Conservation (phyloP, 2,797 vertebrate genomes). For the Cetoscarus ocellatus region DNA sequence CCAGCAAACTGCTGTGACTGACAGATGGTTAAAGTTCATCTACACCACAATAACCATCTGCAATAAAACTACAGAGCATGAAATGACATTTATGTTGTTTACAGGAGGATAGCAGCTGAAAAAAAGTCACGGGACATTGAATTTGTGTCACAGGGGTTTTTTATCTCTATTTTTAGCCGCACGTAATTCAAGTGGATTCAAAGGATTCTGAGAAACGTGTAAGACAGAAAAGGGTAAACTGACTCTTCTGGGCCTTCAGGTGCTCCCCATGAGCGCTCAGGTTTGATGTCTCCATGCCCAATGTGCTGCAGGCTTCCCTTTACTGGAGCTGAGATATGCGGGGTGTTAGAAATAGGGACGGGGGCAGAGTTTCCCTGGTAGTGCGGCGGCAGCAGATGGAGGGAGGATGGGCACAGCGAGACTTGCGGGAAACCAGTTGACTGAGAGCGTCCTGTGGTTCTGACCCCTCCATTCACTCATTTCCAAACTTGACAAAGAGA, state of each 20-base stretch:
- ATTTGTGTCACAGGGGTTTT: not conserved
- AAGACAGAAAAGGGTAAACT: constrained; percentile 46
- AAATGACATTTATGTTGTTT: not conserved
- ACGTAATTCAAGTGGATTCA: not conserved
- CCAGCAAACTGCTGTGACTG: not conserved
- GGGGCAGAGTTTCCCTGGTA: not conserved
- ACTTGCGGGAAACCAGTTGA: constrained; percentile 86
- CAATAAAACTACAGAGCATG: constrained; percentile 5
- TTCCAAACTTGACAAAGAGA: constrained; percentile 79
- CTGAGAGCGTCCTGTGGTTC: constrained; percentile 86
- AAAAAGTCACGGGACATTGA: not conserved
- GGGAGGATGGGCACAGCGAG: constrained; percentile 36
- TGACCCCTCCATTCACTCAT: constrained; percentile 90
- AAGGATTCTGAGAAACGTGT: not conserved
- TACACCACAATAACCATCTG: not conserved
- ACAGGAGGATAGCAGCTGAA: not conserved
- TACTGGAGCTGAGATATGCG: constrained; percentile 79
- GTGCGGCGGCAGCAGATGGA: not conserved
- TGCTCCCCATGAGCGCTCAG: constrained; percentile 72
- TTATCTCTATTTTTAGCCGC: not conserved
- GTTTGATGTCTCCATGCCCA: constrained; percentile 77
- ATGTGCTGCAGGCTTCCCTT: constrained; percentile 81
- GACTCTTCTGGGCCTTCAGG: constrained; percentile 79
- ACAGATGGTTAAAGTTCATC: constrained; percentile 38
- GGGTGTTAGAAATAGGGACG: not conserved